These are phyloP conservation scores for Amyelois transitella DNA, from an alignment of 1,140 invertebrate genomes.

Conservation along the genomic window DNA sequence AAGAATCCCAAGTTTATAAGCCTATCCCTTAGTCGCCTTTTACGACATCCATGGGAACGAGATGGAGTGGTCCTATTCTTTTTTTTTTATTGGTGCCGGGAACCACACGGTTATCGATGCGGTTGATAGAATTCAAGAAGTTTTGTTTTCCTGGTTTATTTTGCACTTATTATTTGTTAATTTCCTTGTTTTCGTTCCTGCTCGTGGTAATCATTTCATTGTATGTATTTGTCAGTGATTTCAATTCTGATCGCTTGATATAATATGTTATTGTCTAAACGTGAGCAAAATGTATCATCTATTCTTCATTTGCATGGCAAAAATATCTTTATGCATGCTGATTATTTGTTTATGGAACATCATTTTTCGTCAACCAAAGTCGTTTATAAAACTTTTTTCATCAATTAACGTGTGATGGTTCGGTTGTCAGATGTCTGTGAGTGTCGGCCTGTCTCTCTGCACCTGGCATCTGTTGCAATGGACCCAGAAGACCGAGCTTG, in stretches of 20 bases:
- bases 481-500: not conserved
- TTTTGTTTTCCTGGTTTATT: too few species aligned
- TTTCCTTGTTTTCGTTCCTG: too few species aligned
- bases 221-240: not conserved
- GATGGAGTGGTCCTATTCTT: too few species aligned
- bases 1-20: too few species aligned
- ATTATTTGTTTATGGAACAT: not conserved
- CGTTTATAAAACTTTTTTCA: not conserved
- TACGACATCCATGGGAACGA: too few species aligned
- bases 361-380: not conserved
- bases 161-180: too few species aligned
- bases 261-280: not conserved
- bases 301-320: not conserved
- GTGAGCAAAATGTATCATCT: not conserved
- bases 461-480: not conserved
- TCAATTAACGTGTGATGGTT: not conserved
- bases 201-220: too few species aligned
- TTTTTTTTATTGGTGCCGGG: too few species aligned
- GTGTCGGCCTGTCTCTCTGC: not conserved
- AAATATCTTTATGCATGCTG: not conserved
- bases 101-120: too few species aligned
- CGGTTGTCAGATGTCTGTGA: not conserved
- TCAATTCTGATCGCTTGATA: not conserved
- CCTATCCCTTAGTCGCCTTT: too few species aligned
- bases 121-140: too few species aligned